A percentile compares a stretch with the other conserved stretches of the same genome.
Conservation (phyloP, 2,888 invertebrate species). For the Drosophila suboccidentalis region DNA sequence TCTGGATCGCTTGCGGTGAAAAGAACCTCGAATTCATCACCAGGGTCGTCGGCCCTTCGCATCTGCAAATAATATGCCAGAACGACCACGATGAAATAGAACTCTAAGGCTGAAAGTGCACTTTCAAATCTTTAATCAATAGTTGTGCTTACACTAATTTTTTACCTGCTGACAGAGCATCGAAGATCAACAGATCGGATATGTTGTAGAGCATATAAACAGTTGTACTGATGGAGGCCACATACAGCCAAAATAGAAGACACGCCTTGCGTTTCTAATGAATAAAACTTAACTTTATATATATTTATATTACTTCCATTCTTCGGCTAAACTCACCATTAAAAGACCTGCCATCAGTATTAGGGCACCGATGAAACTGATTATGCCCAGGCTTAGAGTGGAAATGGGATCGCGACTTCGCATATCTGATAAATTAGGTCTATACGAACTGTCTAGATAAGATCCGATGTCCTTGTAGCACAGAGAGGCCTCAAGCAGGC, state of each 20-base stretch:
- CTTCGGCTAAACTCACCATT: slow-evolving; percentile 34
- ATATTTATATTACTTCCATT: neutral
- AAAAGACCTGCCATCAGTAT: slow-evolving; percentile 29
- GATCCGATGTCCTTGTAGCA: neutral
- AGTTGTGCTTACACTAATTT: neutral
- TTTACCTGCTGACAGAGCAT: slow-evolving; percentile 37
- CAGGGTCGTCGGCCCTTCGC: neutral
- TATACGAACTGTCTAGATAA: neutral
- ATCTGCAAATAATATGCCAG: slow-evolving; percentile 41
- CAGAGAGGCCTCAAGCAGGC: slow-evolving; percentile 20
- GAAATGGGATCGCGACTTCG: slow-evolving; percentile 1
- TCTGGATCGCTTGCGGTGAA: slow-evolving; percentile 23
- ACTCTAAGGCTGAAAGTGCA: slow-evolving; percentile 38
- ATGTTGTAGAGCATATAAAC: slow-evolving; percentile 30
- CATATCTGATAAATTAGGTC: neutral
- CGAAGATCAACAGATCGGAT: slow-evolving; percentile 14
- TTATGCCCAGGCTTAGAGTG: slow-evolving; percentile 16
- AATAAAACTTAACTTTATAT: neutral
- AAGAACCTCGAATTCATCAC: slow-evolving; percentile 46
- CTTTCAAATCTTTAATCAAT: neutral
- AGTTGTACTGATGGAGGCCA: neutral
- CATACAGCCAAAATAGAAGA: slow-evolving; percentile 50
- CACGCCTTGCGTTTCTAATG: slow-evolving; percentile 38
- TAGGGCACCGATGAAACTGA: slow-evolving; percentile 6
- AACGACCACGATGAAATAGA: slow-evolving; percentile 55